Percentiles rank a stretch among this genome's conserved stretches.
Conservation (phyloP, 2,888 invertebrate species). For the Eumacrocentrus americanus region DNA sequence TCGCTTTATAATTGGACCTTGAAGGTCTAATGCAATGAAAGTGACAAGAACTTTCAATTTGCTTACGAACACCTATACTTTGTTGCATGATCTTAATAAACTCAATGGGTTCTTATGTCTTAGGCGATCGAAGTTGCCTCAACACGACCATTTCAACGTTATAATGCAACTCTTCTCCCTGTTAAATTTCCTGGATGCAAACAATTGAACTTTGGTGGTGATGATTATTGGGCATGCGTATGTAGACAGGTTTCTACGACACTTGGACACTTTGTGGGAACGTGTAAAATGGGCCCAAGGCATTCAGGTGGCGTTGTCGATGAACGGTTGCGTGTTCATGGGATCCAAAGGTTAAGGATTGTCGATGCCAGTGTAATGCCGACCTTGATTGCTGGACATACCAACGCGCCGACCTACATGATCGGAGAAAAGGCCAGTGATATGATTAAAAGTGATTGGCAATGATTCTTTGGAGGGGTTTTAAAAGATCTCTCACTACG, state of each 20-base stretch:
- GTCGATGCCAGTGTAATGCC: conserved; percentile 69
- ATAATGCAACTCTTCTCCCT: conserved; percentile 64
- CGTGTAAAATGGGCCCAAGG: conserved; percentile 63
- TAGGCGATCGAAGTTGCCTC: conserved; percentile 67
- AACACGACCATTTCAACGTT: conserved; percentile 64
- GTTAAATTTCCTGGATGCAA: conserved; percentile 75
- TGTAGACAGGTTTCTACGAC: conserved; percentile 74
- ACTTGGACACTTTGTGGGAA: conserved; percentile 66
- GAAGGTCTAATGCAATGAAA: neutral
- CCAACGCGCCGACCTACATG: conserved; percentile 67
- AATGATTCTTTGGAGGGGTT: too few species aligned
- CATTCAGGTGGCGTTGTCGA: conserved; percentile 63
- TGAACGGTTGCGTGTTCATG: conserved; percentile 62
- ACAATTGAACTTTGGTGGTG: conserved; percentile 66
- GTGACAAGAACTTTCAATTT: neutral
- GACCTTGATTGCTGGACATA: conserved; percentile 65
- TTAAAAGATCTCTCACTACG: too few species aligned
- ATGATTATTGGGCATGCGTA: conserved; percentile 78
- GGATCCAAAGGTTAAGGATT: conserved; percentile 65
- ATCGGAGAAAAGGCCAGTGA: conserved; percentile 68
- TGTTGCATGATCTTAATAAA: too few species aligned
- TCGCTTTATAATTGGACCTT: neutral
- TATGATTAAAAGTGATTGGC: conserved; percentile 63
- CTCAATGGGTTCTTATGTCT: conserved; percentile 18
- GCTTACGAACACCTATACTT: too few species aligned